A percentile compares a stretch with the other conserved stretches of the same genome.
These are phyloP conservation scores for Trichonephila inaurata DNA, from an alignment of 1,140 invertebrate genomes.

Conservation along the genomic window DNA sequence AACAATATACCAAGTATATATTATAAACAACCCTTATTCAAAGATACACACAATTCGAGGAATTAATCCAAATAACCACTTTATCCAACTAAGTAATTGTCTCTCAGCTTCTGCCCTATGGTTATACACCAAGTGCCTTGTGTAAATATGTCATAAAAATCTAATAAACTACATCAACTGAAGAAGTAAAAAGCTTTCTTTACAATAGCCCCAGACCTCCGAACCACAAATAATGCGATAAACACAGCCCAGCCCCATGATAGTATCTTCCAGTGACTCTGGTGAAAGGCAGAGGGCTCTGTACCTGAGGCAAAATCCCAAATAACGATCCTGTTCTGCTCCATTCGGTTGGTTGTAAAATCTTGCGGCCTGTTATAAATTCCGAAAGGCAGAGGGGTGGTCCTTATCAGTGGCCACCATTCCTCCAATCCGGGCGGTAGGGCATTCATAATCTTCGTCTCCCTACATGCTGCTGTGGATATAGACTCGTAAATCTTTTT, in stretches of 20 bases:
- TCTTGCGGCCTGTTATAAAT: constrained; percentile 24
- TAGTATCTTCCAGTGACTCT: not conserved
- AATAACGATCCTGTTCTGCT: not conserved
- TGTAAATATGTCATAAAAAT: no score
- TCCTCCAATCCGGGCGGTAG: constrained; percentile 10
- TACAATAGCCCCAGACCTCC: not conserved
- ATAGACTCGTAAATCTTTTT: constrained; percentile 32
- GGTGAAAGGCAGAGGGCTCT: not conserved
- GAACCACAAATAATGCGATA: constrained; percentile 27
- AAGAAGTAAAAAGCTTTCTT: not conserved
- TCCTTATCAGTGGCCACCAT: constrained; percentile 39
- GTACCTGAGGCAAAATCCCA: not conserved
- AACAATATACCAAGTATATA: no score
- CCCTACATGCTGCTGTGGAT: not conserved
- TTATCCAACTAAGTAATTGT: no score
- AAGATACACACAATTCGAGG: no score
- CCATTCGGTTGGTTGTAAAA: constrained; percentile 40
- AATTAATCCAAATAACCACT: no score
- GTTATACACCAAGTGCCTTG: no score
- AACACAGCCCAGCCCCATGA: not conserved
- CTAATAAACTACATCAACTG: not conserved
- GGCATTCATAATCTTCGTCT: constrained; percentile 3
- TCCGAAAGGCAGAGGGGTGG: not conserved
- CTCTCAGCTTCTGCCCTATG: no score
- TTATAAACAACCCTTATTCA: no score